These are phyloP conservation scores for Atopsyche davidsoni DNA, from an alignment of 1,140 invertebrate genomes.

Conservation along the genomic window DNA sequence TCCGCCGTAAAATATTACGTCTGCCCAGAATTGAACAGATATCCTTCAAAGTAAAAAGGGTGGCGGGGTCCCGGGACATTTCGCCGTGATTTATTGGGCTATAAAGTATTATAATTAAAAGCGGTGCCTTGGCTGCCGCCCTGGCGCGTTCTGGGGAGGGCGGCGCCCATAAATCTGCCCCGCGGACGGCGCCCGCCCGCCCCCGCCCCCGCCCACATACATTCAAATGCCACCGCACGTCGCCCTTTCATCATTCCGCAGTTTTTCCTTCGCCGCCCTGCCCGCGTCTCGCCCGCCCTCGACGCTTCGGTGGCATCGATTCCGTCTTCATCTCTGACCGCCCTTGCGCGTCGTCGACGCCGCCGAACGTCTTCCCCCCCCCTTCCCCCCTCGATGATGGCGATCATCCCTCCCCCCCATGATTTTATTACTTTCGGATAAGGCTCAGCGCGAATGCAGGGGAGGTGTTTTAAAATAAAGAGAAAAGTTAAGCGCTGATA, in stretches of 20 bases:
- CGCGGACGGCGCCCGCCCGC: slow-evolving; percentile 16
- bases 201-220: slow-evolving; percentile 25
- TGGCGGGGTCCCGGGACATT: slow-evolving; percentile 31
- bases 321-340: too few species aligned
- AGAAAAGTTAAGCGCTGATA: slow-evolving; percentile 2
- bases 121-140: slow-evolving; percentile 37
- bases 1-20: slow-evolving; percentile 32
- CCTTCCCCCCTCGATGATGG: too few species aligned
- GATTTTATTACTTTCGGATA: too few species aligned
- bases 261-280: slow-evolving; percentile 29
- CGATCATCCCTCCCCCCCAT: too few species aligned
- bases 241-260: slow-evolving; percentile 30
- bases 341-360: too few species aligned
- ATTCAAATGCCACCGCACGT: slow-evolving; percentile 31
- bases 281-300: neutral
- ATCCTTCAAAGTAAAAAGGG: slow-evolving; percentile 32
- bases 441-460: too few species aligned
- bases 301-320: neutral
- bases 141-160: slow-evolving; percentile 29
- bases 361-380: too few species aligned
- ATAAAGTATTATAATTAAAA: slow-evolving; percentile 55
- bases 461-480: too few species aligned
- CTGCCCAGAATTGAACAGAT: slow-evolving; percentile 32
- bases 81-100: slow-evolving; percentile 48
- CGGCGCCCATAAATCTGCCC: slow-evolving; percentile 30